A percentile compares a stretch with the other conserved stretches of the same genome.
phyloP scores from a whole-genome alignment of 2,888 invertebrate genomes.

The Oscheius sp. region DNA sequence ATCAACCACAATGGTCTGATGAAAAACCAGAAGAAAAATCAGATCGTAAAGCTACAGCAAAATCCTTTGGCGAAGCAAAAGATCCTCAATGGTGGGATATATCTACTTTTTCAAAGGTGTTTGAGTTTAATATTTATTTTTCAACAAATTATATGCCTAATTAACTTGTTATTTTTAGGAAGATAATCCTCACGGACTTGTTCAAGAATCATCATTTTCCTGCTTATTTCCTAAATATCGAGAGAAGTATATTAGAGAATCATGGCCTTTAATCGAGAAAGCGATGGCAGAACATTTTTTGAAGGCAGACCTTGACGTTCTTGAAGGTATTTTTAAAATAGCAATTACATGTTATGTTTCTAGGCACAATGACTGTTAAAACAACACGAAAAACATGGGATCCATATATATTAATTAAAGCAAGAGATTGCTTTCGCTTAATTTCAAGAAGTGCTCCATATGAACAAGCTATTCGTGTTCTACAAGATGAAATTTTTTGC shows the following conservation, averaged over 20 bases:
- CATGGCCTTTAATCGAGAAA: conserved; percentile 93
- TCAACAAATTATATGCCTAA: not conserved
- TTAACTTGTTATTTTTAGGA: conserved; percentile 35
- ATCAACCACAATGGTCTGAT: conserved; percentile 47
- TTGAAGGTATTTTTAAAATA: conserved; percentile 51
- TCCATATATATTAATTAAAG: conserved; percentile 89
- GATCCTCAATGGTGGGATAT: conserved; percentile 72
- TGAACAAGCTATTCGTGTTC: conserved; percentile 83
- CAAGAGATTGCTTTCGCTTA: conserved; percentile 92
- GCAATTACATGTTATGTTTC: not conserved
- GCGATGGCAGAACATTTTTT: conserved; percentile 78
- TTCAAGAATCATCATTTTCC: conserved; percentile 94
- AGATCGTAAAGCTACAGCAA: conserved; percentile 40
- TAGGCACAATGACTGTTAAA: conserved; percentile 83
- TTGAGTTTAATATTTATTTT: not conserved
- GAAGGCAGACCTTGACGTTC: conserved; percentile 63
- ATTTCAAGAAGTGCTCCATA: conserved; percentile 93
- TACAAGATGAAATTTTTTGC: conserved; percentile 87
- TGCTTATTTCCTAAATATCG: conserved; percentile 95
- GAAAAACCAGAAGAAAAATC: conserved; percentile 39
- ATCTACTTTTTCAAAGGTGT: conserved; percentile 79
- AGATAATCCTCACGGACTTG: conserved; percentile 84
- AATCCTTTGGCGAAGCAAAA: conserved; percentile 55
- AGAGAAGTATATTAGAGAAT: conserved; percentile 88
- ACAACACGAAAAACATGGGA: conserved; percentile 97